Conservation (phyloP, 2,113 vertebrate genomes). For the Proteles cristata region DNA sequence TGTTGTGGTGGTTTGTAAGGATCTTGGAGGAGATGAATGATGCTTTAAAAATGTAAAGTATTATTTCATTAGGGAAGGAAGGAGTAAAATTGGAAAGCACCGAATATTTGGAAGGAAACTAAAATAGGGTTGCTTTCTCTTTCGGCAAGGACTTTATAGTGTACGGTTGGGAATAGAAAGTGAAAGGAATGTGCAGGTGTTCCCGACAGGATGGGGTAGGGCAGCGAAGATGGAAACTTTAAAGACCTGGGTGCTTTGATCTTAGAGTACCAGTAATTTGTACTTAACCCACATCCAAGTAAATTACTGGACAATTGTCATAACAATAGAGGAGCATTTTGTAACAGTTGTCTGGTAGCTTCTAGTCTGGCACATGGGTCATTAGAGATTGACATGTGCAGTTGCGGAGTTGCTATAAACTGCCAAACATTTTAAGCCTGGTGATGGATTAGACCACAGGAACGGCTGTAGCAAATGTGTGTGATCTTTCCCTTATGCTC, state of each 20-base stretch:
- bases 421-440: background rate
- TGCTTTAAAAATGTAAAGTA: background rate
- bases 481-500: background rate
- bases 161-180: conserved; percentile 47
- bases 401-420: background rate
- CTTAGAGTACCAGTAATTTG: conserved; percentile 4
- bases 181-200: conserved; percentile 39
- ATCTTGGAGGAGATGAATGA: background rate
- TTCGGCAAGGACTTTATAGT: background rate
- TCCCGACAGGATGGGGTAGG: background rate
- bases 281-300: background rate
- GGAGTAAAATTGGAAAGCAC: conserved; percentile 28
- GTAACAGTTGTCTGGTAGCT: background rate
- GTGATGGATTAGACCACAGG: background rate
- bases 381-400: background rate
- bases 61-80: background rate
- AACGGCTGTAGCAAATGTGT: background rate
- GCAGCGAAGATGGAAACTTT: background rate
- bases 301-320: background rate
- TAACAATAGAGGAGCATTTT: background rate
- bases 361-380: background rate
- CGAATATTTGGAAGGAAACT: conserved; percentile 24
- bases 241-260: conserved; percentile 25
- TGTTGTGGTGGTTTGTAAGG: background rate
- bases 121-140: conserved; percentile 37